Percentiles rank a stretch among this genome's conserved stretches.
These are phyloP conservation scores for Nanorana parkeri DNA, from an alignment of 2,113 vertebrate genomes.

Conservation along the genomic window DNA sequence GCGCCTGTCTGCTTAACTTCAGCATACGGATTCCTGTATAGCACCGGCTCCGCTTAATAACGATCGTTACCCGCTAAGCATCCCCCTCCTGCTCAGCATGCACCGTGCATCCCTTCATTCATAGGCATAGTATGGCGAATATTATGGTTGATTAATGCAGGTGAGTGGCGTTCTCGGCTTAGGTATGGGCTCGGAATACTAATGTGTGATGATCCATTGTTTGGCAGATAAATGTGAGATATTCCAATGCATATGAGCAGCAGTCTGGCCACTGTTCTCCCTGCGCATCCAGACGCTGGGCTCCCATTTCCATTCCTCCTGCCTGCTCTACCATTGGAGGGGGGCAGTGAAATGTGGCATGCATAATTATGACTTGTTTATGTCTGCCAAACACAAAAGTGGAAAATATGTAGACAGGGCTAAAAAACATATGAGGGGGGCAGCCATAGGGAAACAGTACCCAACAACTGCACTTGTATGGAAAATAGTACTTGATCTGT, in stretches of 20 bases:
- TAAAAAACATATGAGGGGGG: not conserved
- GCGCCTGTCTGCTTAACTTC: no score
- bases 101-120: not conserved
- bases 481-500: not conserved
- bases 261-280: not conserved
- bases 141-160: not conserved
- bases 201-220: not conserved
- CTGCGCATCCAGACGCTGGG: not conserved
- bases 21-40: no score
- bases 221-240: not conserved
- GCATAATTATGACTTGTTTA: conserved; percentile 44
- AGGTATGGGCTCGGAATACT: not conserved
- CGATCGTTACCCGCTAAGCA: no score
- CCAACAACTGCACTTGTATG: not conserved
- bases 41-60: no score
- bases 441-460: not conserved
- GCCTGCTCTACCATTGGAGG: not conserved
- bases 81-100: not conserved
- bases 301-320: not conserved
- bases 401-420: not conserved
- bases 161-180: not conserved
- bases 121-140: not conserved
- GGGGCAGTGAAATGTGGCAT: conserved; percentile 25
- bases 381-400: conserved; percentile 7
- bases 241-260: no score